Base-by-base conservation (phyloP, 2,888 invertebrate genomes). In the Lasioglossum figueresi region DNA sequence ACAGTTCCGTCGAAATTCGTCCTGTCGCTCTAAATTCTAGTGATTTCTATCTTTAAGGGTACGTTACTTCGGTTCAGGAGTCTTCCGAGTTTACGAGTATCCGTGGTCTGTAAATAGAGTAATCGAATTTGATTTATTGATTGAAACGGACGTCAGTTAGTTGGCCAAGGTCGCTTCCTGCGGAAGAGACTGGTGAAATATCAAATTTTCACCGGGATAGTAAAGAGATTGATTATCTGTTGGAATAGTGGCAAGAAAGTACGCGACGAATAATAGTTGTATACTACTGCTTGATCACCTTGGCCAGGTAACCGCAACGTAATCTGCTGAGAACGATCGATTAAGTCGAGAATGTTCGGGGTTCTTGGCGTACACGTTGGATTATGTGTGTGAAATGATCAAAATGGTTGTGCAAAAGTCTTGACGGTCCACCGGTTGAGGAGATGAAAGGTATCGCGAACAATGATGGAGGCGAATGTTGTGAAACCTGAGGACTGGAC, bases 381-480 rank as follows among this genome's bases (percentile, higher is more conserved):
- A 45, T 40, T 59, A 70, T 45, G 40, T 43, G 59, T 66, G 70
- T 63, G 12, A 71, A 85, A 80, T 66, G 71, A 85, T 80, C 74
- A 80, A 77, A 43, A 77, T 66, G 85, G 63, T 83, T 78, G 80
- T 76, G 84, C 84, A 87, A 84, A 88, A 86, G 82, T 88, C 78
- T 80, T 14, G 88, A 83, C 66, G 85, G 77, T 80, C 52, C 68
- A 59, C 59, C 76, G n/a, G 12, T 56, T 72, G 31, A 48, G 45
- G 56, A 56, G 59, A 70, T 59, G 27, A 37, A 71, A 43, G 45
- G 73, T 59, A 77, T 72, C 76, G 79, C 71, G 56, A 82, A 82
- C 59, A 79, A 83, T 68, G 81, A 80, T 63, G 63, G 63, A 63
- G 63, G 76, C 40, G 74, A 70, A 73, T 70, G 40, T 86, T 82